Evolutionary conservation across 2,888 invertebrate species (phyloP).

Genomic region (Agrochola lota): DNA sequence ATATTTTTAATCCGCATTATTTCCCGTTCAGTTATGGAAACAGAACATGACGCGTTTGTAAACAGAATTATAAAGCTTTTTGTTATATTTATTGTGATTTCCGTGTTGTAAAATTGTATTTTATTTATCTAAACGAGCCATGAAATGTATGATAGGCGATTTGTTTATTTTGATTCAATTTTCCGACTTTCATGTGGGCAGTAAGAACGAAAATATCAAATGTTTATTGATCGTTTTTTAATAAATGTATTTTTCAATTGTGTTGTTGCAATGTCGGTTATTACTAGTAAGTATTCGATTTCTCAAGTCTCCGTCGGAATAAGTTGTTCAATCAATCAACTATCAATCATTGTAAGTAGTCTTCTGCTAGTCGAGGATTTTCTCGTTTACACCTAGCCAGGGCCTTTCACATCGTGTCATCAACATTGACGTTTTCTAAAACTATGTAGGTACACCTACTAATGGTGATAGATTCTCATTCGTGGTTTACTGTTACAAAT

Average conservation of each 20-base stretch:
- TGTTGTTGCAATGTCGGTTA: conserved; percentile 35
- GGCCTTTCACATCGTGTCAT: background rate
- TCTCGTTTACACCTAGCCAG: background rate
- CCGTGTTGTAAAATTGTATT: conserved; percentile 60
- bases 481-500: background rate
- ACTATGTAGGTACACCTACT: background rate
- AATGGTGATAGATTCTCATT: conserved; percentile 19
- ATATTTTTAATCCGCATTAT: conserved; percentile 64
- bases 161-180: conserved; percentile 65
- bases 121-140: conserved; percentile 64
- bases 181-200: conserved; percentile 59
- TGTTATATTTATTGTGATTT: conserved; percentile 70
- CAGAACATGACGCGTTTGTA: conserved; percentile 73
- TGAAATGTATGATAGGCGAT: conserved; percentile 63
- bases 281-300: conserved; percentile 22
- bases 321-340: conserved; percentile 34
- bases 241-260: conserved; percentile 49
- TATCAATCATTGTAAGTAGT: conserved; percentile 30
- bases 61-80: conserved; percentile 75
- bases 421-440: background rate
- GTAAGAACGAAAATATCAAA: conserved; percentile 56
- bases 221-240: conserved; percentile 59
- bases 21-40: conserved; percentile 72
- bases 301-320: conserved; percentile 7
- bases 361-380: conserved; percentile 5